These are phyloP conservation scores for Lipotes vexillifer DNA, from an alignment of 2,113 vertebrate species.

Conservation along the genomic window DNA sequence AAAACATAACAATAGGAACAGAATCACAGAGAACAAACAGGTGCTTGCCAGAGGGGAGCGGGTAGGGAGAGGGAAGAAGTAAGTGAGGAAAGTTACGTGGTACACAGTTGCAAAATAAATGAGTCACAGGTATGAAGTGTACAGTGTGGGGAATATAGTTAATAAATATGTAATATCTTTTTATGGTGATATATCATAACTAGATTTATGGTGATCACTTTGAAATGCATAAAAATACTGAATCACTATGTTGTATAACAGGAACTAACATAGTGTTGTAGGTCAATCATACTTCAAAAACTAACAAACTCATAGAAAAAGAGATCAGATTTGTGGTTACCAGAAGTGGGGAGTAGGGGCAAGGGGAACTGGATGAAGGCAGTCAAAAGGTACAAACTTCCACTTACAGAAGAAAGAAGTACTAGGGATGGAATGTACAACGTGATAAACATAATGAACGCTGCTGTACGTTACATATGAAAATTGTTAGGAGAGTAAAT, in stretches of 20 bases:
- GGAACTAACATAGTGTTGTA: neutral
- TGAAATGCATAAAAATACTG: neutral
- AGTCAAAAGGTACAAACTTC: neutral
- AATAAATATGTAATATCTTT: neutral
- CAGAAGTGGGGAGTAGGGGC: neutral
- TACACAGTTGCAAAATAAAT: neutral
- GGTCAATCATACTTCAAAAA: neutral
- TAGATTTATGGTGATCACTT: neutral
- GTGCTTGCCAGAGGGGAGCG: neutral
- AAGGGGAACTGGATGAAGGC: neutral
- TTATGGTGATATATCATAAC: neutral
- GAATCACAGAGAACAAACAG: neutral
- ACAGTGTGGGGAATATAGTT: neutral
- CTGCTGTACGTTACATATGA: neutral
- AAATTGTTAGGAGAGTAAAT: neutral
- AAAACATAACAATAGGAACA: neutral
- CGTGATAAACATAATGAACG: neutral
- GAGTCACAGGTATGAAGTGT: neutral
- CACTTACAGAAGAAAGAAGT: neutral
- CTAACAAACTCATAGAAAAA: neutral
- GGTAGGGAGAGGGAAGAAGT: neutral
- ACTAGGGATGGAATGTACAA: neutral
- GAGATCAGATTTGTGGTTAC: neutral
- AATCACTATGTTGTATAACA: neutral
- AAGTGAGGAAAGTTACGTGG: neutral